Base-by-base conservation (phyloP, 2,797 vertebrate species). In the Lemur catta region DNA sequence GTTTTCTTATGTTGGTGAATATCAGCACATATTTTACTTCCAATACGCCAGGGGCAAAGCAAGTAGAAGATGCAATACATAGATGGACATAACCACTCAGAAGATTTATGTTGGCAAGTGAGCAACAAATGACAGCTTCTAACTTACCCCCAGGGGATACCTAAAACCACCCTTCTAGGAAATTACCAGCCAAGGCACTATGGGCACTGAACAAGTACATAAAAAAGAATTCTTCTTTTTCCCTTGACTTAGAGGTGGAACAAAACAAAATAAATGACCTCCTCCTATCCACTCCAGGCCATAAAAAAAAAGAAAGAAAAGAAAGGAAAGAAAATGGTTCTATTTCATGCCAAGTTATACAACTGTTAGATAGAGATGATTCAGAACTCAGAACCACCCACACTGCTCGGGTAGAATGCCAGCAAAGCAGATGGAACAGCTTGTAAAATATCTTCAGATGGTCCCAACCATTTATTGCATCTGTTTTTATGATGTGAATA, bases 381-480 rank as follows among this genome's bases (percentile, higher is more conserved):
- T 96, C 97, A 96, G 86, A 95, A 92, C 96, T 95, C 82, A 28
- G 43, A 98, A 85, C 92, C 95, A 97, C 97, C 98, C 96, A 98
- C 61, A 9, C n/a, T n/a, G n/a, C 87, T 89, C 76, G 74, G 93
- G 74, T 13, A 91, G 87, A 89, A 92, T 98, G 97, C 97, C 98
- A 98, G 93, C 41, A 96, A 97, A 92, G 95, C 98, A 98, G 98
- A 98, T 97, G 97, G 98, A 98, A 79, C 81, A 96, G 92, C 96
- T 98, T 97, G 96, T 97, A 96, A 98, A 98, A 97, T 98, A 98
- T 97, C 96, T 98, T 98, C 97, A 97, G 93, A 98, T 98, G 96
- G 97, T 95, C 91, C 79, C 92, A 93, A 95, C 94, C 97, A 97
- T 96, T 97, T 97, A 97, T 79, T 98, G 92, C 90, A 97, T 97